Base-by-base conservation (phyloP, 2,888 invertebrate genomes). In the Amiota mariae region DNA sequence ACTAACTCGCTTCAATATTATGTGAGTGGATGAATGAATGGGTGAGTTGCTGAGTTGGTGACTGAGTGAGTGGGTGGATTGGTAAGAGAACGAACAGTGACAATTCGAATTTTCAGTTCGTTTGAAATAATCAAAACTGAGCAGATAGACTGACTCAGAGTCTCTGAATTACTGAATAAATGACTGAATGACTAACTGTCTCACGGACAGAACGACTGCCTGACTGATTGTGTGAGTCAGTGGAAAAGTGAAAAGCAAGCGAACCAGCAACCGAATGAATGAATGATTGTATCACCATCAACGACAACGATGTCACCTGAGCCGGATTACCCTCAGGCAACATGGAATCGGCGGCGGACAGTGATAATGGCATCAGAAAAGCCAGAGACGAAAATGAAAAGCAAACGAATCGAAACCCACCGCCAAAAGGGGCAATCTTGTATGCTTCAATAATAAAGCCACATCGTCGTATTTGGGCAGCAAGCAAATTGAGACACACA, bases 61-160 rank as follows among this genome's bases (percentile, higher is more conserved):
- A 6, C 36, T 36, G 36, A 6, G 36, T 36, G 36, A 6, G 36
- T 36, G 36, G 36, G 36, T 36, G 36, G 6, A 36, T 36, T 36
- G 4, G 36, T 6, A 36, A 36, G 36, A 6, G 36, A 36, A 36
- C 36, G 6, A 36, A 36, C 36, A 54, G 15, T 15, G 54, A 54
- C 54, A 54, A 54, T 54, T 54, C 76, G 76, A 77, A 76, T 74
- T 78, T 78, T 77, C 82, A 79, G 77, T 79, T 76, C 79, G 82
- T 78, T 83, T 79, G 72, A 79, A 83, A 85, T 85, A 86, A 85
- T 85, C 84, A 86, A 83, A 83, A 80, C 73, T 54, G 76, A 24
- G 54, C 54, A 54, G 54, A 54, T 36, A 36, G 12, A 54, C 54
- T 15, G 13, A 54, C 54, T 54, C 8, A 54, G 54, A 13, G 54